A percentile compares a stretch with the other conserved stretches of the same genome.
Conservation (phyloP, 30 jellyfish, hydroid and myxozoan species). For the Aurelia aurita complex sp. Pacific region DNA sequence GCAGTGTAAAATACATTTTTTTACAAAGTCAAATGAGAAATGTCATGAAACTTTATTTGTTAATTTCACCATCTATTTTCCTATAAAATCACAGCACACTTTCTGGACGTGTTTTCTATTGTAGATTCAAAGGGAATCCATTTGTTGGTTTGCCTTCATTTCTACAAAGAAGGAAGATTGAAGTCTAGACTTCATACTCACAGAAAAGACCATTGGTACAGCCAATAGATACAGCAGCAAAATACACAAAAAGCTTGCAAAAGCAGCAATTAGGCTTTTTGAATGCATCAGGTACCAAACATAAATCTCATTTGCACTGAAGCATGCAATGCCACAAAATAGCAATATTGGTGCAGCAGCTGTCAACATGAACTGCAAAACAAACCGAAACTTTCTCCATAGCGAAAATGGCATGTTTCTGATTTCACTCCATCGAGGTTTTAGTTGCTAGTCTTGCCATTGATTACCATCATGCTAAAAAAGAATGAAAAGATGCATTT, state of each 20-base stretch:
- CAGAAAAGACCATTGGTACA: slow-evolving; percentile 4
- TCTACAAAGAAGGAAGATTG: not conserved
- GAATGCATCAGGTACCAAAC: slow-evolving; percentile 65
- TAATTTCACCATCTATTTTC: too few species aligned
- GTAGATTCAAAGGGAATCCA: too few species aligned
- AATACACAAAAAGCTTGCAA: slow-evolving; percentile 25
- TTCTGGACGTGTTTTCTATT: too few species aligned
- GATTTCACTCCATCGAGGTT: slow-evolving; percentile 1
- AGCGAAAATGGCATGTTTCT: not conserved
- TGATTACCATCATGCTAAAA: not conserved
- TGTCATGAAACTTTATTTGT: too few species aligned
- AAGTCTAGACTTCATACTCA: not conserved
- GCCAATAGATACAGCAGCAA: slow-evolving; percentile 16
- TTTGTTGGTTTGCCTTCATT: too few species aligned
- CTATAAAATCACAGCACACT: too few species aligned
- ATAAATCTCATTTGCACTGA: slow-evolving; percentile 30
- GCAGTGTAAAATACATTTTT: too few species aligned
- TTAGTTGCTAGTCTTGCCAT: not conserved
- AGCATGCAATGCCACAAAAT: slow-evolving; percentile 12
- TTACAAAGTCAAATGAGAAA: too few species aligned
- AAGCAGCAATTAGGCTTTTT: slow-evolving; percentile 43
- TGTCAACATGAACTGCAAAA: not conserved
- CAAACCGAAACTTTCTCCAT: not conserved
- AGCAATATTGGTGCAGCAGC: slow-evolving; percentile 13
- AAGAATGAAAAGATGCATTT: too few species aligned